Percentiles rank a stretch among this genome's conserved stretches.
Evolutionary conservation across 2,888 invertebrate species (phyloP).

Genomic region (Eupsilia transversa): DNA sequence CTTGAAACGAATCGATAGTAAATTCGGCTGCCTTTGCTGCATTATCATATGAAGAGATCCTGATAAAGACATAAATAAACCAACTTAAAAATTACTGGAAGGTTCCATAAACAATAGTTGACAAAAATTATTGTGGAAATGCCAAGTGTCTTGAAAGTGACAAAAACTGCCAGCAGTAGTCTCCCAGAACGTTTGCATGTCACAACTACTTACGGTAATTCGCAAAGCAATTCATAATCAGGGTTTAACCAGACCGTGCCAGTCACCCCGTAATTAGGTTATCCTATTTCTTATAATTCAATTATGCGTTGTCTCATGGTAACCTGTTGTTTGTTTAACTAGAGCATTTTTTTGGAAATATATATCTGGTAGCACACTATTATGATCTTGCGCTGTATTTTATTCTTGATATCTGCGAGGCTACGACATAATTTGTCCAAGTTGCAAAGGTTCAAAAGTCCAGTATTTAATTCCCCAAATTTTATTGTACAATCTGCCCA

Average conservation of each 20-base stretch:
- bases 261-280: conserved; percentile 51
- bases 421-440: neutral
- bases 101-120: conserved; percentile 4
- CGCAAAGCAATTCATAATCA: conserved; percentile 31
- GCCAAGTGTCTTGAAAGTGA: conserved; percentile 13
- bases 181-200: conserved; percentile 10
- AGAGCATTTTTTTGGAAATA: neutral
- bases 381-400: neutral
- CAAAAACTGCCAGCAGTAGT: neutral
- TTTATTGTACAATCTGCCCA: neutral
- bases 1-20: conserved; percentile 6
- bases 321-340: neutral
- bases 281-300: conserved; percentile 61
- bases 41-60: neutral
- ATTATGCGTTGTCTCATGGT: conserved; percentile 51
- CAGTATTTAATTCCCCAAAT: neutral
- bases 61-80: neutral
- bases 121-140: no score
- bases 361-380: neutral
- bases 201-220: conserved; percentile 35
- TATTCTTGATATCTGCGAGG: neutral
- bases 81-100: neutral
- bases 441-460: neutral
- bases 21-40: conserved; percentile 21
- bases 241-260: conserved; percentile 51